A percentile compares a stretch with the other conserved stretches of the same genome.
These are phyloP conservation scores for Montipora foliosa DNA, from an alignment of 64 coral and sea anemone genomes.

Conservation along the genomic window DNA sequence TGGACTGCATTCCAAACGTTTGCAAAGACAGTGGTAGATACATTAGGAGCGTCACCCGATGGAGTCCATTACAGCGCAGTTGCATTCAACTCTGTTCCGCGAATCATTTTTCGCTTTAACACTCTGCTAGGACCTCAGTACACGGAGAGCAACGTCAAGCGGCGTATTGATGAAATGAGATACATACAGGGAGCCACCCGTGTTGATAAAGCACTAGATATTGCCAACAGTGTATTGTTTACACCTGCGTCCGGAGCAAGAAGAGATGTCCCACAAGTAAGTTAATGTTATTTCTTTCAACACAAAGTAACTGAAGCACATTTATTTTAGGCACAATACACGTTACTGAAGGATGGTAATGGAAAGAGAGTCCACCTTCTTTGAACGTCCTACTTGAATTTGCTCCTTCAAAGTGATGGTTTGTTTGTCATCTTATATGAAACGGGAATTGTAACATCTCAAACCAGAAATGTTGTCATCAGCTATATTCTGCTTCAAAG, in stretches of 20 bases:
- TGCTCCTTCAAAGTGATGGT: no score
- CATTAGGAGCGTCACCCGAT: slow-evolving; percentile 29
- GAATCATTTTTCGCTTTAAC: slow-evolving; percentile 57
- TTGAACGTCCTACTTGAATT: no score
- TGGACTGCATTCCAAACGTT: slow-evolving; percentile 60
- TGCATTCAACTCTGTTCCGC: slow-evolving; percentile 50
- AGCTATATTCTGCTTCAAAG: no score
- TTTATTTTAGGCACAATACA: no score
- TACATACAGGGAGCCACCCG: slow-evolving; percentile 32
- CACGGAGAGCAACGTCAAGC: slow-evolving; percentile 49
- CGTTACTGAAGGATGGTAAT: no score
- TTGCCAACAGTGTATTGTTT: slow-evolving; percentile 77
- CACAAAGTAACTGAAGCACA: no score
- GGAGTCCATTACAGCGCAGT: slow-evolving; percentile 61
- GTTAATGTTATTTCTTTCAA: neutral
- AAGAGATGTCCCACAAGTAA: slow-evolving; percentile 73
- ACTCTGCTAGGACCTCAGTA: slow-evolving; percentile 41
- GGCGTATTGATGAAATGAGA: slow-evolving; percentile 35
- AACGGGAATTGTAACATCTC: no score
- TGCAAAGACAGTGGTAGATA: slow-evolving; percentile 61
- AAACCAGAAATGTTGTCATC: no score
- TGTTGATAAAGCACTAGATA: slow-evolving; percentile 54
- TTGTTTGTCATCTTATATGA: no score
- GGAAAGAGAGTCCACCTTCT: no score
- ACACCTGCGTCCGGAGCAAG: slow-evolving; percentile 66